phyloP scores from a whole-genome alignment of 2,113 vertebrate species.

The Trachemys scripta region DNA sequence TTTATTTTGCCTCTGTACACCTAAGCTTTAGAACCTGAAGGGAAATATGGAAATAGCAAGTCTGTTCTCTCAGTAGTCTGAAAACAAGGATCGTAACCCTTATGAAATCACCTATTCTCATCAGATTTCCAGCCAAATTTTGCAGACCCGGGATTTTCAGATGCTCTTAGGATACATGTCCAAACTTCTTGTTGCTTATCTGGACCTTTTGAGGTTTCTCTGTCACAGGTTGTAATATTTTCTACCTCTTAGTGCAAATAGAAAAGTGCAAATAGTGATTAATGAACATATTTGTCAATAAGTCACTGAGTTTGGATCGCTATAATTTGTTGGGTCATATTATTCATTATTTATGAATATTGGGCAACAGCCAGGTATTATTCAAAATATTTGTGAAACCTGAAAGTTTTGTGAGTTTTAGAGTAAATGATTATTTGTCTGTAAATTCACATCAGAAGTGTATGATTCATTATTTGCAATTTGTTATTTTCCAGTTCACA shows the following conservation, averaged over 20 bases:
- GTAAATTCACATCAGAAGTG: conserved; percentile 23
- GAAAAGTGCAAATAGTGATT: conserved; percentile 7
- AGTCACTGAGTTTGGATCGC: conserved; percentile 4
- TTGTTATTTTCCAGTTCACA: not conserved
- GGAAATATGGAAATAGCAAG: not conserved
- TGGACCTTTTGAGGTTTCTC: conserved; percentile 31
- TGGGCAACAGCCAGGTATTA: not conserved
- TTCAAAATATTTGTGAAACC: not conserved
- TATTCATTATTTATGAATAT: not conserved
- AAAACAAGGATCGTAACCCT: not conserved
- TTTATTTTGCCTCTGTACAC: not conserved
- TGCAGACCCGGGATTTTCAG: not conserved
- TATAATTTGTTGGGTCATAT: not conserved
- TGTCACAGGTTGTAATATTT: conserved; percentile 49
- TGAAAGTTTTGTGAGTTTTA: not conserved
- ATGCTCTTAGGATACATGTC: conserved; percentile 3
- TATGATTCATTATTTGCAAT: conserved; percentile 20
- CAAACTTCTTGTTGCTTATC: conserved; percentile 18
- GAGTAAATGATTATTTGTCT: conserved; percentile 41
- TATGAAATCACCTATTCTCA: not conserved
- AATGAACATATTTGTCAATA: not conserved
- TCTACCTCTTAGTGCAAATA: conserved; percentile 52
- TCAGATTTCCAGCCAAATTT: conserved; percentile 14
- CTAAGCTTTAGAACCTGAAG: not conserved
- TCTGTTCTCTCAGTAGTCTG: not conserved